Evolutionary conservation across 1,140 invertebrate genomes (phyloP).

Genomic region (Drepana arcuata): DNA sequence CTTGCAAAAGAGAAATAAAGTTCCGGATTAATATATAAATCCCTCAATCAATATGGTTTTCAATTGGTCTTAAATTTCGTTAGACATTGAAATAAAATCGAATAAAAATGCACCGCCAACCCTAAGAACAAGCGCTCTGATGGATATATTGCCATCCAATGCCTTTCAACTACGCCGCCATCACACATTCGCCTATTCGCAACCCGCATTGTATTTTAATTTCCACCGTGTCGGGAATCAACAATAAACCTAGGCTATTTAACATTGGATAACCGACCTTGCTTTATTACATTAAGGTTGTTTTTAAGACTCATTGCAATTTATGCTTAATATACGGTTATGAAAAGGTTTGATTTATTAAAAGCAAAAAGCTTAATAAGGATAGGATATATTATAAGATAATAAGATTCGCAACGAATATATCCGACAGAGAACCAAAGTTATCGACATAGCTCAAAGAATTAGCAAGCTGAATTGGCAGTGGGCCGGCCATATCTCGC

Average conservation of each 20-base stretch:
- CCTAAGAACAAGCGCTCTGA: slow-evolving; percentile 24
- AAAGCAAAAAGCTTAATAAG: no score
- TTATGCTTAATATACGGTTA: no score
- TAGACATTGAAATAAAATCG: slow-evolving; percentile 1
- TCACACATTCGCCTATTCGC: slow-evolving; percentile 39
- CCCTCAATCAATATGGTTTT: slow-evolving; percentile 6
- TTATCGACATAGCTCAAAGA: no score
- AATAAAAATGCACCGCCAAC: slow-evolving; percentile 11
- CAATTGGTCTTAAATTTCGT: slow-evolving; percentile 6
- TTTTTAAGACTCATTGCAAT: no score
- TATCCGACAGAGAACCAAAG: no score
- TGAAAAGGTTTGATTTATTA: no score
- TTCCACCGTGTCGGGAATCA: slow-evolving; percentile 35
- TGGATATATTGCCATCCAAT: slow-evolving; percentile 44
- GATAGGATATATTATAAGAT: no score
- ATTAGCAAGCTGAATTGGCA: no score
- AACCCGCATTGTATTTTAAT: slow-evolving; percentile 58
- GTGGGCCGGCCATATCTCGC: no score
- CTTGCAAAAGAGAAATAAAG: not conserved
- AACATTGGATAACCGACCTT: not conserved
- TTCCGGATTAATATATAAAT: not conserved
- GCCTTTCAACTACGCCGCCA: slow-evolving; percentile 47
- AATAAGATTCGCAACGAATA: no score
- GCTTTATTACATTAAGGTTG: not conserved
- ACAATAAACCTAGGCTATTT: slow-evolving; percentile 17